phyloP scores from a whole-genome alignment of 2,888 invertebrate species.

The Vesta saturnalis region DNA sequence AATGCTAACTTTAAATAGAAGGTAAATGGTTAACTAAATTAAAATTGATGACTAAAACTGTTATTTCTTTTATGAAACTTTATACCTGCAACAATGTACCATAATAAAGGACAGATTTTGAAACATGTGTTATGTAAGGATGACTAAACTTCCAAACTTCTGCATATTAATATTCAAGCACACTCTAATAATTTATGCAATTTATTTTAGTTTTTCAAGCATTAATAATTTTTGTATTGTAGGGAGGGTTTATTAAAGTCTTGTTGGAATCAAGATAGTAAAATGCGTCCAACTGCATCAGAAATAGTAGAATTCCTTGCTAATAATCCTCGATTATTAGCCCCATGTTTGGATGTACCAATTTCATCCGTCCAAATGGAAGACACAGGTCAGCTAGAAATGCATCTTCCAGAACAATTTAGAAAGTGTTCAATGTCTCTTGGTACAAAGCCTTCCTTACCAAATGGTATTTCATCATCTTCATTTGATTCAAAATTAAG shows the following conservation, averaged over 20 bases:
- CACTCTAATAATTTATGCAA: too few relatives aligned
- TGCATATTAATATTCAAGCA: too few relatives aligned
- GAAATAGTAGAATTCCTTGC: conserved; percentile 85
- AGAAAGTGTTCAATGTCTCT: conserved; percentile 60
- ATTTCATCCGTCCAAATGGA: conserved; percentile 78
- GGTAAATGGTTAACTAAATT: too few relatives aligned
- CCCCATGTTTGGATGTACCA: conserved; percentile 82
- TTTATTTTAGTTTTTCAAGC: not conserved
- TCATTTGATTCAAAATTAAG: conserved; percentile 36
- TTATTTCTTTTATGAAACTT: too few relatives aligned
- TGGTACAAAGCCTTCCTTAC: conserved; percentile 42
- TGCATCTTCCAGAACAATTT: conserved; percentile 61
- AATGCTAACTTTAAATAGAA: too few relatives aligned
- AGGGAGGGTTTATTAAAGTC: conserved; percentile 79
- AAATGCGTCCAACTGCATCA: conserved; percentile 77
- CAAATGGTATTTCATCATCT: conserved; percentile 37
- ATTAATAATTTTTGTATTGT: conserved; percentile 49
- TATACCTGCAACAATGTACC: too few relatives aligned
- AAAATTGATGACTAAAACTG: too few relatives aligned
- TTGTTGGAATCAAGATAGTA: conserved; percentile 80
- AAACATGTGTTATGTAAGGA: too few relatives aligned
- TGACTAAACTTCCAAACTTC: too few relatives aligned
- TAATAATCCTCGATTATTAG: conserved; percentile 78
- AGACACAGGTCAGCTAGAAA: conserved; percentile 69
- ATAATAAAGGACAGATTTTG: too few relatives aligned